These are phyloP conservation scores for Cottus gobio DNA, from an alignment of 2,113 vertebrate genomes.

Conservation along the genomic window DNA sequence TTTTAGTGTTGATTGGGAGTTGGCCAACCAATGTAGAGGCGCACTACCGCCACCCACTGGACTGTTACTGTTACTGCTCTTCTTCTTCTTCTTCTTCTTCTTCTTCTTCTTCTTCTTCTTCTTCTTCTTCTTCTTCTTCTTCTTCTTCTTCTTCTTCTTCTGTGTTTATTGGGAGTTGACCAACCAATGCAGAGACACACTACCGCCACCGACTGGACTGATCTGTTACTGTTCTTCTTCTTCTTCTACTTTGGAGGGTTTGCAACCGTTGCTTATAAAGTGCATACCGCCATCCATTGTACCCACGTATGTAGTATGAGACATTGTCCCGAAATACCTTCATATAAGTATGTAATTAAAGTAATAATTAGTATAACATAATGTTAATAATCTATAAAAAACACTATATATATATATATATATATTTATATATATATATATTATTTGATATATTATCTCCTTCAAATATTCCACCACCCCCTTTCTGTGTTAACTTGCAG, in stretches of 20 bases:
- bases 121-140: too few species aligned
- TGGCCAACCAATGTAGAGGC: neutral
- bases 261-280: neutral
- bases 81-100: neutral
- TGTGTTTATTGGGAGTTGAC: neutral
- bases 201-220: neutral
- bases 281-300: neutral
- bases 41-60: neutral
- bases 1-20: neutral
- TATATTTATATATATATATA: too few species aligned
- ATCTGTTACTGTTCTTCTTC: neutral
- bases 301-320: neutral
- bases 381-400: too few species aligned
- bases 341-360: neutral
- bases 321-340: neutral
- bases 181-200: neutral
- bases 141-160: neutral
- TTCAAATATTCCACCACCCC: neutral
- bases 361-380: too few species aligned
- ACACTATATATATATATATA: too few species aligned
- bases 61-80: neutral
- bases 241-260: neutral
- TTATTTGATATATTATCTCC: neutral
- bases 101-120: too few species aligned
- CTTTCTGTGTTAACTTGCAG: neutral